A percentile compares a stretch with the other conserved stretches of the same genome.
These are phyloP conservation scores for Amiota communis DNA, from an alignment of 2,888 invertebrate species.

Conservation along the genomic window DNA sequence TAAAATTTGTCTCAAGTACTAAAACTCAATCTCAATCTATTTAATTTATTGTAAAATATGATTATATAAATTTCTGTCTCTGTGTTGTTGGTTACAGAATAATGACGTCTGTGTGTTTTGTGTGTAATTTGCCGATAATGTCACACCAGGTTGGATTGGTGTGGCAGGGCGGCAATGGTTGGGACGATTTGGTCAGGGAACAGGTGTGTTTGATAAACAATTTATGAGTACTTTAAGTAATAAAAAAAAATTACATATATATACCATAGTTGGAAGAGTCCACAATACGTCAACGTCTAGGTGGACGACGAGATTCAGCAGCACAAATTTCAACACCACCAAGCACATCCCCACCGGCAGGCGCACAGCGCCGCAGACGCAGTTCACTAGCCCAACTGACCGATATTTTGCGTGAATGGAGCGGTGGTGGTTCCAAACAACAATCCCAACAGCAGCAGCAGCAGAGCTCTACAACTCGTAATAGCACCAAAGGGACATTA, in stretches of 20 bases:
- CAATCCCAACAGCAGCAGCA: constrained; percentile 40
- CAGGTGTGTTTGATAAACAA: constrained; percentile 75
- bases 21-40: too few relatives aligned
- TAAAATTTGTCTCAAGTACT: too few relatives aligned
- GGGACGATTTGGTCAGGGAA: constrained; percentile 93
- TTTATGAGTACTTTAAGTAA: background rate
- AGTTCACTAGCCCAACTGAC: constrained; percentile 91
- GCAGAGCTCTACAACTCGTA: background rate
- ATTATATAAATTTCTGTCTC: background rate
- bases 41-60: too few relatives aligned
- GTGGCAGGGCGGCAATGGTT: constrained; percentile 95
- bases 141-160: constrained; percentile 94
- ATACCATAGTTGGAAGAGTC: constrained; percentile 81
- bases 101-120: constrained; percentile 95
- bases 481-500: constrained; percentile 77
- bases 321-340: constrained; percentile 93
- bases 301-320: constrained; percentile 90
- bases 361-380: constrained; percentile 82
- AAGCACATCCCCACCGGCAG: constrained; percentile 79
- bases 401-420: constrained; percentile 91
- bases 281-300: constrained; percentile 87
- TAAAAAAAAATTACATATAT: too few relatives aligned
- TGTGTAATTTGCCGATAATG: constrained; percentile 95
- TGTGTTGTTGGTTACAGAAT: constrained; percentile 78
- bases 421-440: constrained; percentile 77